Evolutionary conservation across 1,140 invertebrate species (phyloP), one percentile per base, ranked within the genome.

Genomic region (Drosophila insularis): DNA sequence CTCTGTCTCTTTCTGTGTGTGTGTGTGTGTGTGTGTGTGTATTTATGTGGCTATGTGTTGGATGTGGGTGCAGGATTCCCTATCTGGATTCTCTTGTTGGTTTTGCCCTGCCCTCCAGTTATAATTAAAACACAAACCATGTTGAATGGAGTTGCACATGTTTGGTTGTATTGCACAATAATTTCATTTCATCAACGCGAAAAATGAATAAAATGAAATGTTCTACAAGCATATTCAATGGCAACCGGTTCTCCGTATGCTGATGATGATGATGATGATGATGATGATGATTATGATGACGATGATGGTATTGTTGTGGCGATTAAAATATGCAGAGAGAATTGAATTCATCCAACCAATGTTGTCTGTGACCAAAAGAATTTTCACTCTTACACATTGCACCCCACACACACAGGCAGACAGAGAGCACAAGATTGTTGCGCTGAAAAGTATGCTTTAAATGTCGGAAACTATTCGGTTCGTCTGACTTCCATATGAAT

Each of bases 101-200:
- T 60, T 81, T 60, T 39, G 23, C 43, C n/a, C 63, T 63, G 68
- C 56, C 74, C 78, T 58, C 63, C 74, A 59, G 74, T 55, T 71
- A 67, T 87, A 86, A 86, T 86, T 86, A 86, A 86, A 82, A 76
- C 68, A 73, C 68, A 75, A 75, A 40, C 59, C 66, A 63, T 54
- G 53, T 55, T 39, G 39, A 59, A 62, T 31, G 46, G 54, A 32
- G 39, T 50, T 68, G 32, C 59, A 72, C 40, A 39, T 68, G 68
- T 70, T 82, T 54, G 43, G 17, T 50, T 50, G 43, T 50, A 54
- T 39, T 64, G 65, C 40, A 59, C 65, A 67, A 67, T 69, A 71
- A 71, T 63, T 66, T 62, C 53, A 71, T 75, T 66, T 61, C 66
- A 23, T 50, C 23, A 19, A 53, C 31, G 43, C 68, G 50, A 61